These are phyloP conservation scores for Ptiloglossa arizonensis DNA, from an alignment of 1,140 invertebrate genomes.

Conservation along the genomic window DNA sequence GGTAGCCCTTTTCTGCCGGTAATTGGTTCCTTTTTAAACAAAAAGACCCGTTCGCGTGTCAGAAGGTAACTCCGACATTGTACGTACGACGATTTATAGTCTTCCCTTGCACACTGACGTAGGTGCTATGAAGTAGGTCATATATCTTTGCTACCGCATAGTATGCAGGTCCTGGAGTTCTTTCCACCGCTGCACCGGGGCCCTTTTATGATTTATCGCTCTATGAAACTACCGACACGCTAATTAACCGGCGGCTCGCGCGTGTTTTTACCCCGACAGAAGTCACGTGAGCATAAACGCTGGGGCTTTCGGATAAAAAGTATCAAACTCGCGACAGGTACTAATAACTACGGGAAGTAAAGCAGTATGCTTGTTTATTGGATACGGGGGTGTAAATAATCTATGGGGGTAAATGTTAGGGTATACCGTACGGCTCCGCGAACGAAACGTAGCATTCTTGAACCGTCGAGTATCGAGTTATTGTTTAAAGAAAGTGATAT, in stretches of 20 bases:
- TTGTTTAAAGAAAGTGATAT: no score
- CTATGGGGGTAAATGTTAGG: no score
- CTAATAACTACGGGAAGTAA: slow-evolving; percentile 21
- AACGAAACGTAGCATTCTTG: not conserved
- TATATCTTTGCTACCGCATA: slow-evolving; percentile 68
- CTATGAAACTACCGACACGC: slow-evolving; percentile 52
- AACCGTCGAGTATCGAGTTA: no score
- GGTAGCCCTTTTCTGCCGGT: not conserved
- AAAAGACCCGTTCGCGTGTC: slow-evolving; percentile 43
- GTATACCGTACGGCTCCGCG: no score
- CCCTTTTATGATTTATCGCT: slow-evolving; percentile 67
- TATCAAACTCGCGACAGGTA: slow-evolving; percentile 42
- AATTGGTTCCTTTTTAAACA: slow-evolving; percentile 14
- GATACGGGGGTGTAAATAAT: no score
- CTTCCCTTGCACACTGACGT: slow-evolving; percentile 59
- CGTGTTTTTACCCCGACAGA: slow-evolving; percentile 35
- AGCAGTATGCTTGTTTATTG: not conserved
- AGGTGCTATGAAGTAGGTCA: slow-evolving; percentile 68
- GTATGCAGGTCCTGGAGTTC: slow-evolving; percentile 40
- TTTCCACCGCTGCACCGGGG: not conserved
- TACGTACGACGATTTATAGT: slow-evolving; percentile 66
- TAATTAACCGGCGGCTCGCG: slow-evolving; percentile 56
- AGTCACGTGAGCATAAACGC: slow-evolving; percentile 38
- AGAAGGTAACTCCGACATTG: slow-evolving; percentile 15
- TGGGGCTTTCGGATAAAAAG: slow-evolving; percentile 35